phyloP scores from a whole-genome alignment of 1,140 invertebrate species.

The Aphelinus certus region DNA sequence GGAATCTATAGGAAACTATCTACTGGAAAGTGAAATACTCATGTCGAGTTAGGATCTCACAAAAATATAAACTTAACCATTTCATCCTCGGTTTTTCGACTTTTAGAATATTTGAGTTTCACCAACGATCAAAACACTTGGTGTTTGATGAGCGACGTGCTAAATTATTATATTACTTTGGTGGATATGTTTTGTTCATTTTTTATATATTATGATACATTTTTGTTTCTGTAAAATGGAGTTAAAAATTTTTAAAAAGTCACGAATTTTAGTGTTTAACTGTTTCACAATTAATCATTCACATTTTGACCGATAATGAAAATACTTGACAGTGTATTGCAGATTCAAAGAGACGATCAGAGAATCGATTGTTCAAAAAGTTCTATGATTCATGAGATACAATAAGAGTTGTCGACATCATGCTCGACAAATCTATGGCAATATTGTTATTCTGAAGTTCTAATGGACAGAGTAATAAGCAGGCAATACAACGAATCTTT shows the following conservation, averaged over 20 bases:
- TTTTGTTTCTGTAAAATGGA: not conserved
- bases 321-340: not conserved
- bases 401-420: no score
- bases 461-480: constrained; percentile 5
- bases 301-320: not conserved
- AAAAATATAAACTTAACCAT: constrained; percentile 21
- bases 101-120: constrained; percentile 29
- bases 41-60: not conserved
- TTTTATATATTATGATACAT: not conserved
- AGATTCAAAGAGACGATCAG: not conserved
- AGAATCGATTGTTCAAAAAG: no score
- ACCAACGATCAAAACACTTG: constrained; percentile 8
- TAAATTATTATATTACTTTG: constrained; percentile 18
- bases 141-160: constrained; percentile 13
- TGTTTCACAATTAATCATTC: no score
- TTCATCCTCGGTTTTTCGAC: not conserved
- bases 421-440: not conserved
- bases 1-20: not conserved
- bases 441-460: constrained; percentile 1
- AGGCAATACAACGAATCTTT: not conserved
- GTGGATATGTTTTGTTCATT: constrained; percentile 3
- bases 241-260: not conserved
- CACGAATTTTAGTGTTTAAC: not conserved
- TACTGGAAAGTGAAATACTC: not conserved
- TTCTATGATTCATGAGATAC: no score